Evolutionary conservation across 2,888 invertebrate genomes (phyloP).

Genomic region (Xanthia togata): DNA sequence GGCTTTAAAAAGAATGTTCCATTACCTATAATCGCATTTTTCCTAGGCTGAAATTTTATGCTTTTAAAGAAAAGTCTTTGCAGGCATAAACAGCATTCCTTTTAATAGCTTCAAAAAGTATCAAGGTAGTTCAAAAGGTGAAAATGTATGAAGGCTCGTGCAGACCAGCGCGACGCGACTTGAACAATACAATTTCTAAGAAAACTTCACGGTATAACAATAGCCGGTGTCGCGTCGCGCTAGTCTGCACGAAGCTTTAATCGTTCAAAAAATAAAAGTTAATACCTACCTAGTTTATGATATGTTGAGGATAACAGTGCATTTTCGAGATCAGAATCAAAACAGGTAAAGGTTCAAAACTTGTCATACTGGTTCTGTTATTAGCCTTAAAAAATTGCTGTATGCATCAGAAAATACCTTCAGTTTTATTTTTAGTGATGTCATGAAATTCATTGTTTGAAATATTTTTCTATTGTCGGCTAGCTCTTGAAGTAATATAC

Average conservation of each 20-base stretch:
- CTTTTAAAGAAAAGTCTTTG: not conserved
- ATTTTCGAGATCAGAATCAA: conserved; percentile 29
- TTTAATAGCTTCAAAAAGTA: not conserved
- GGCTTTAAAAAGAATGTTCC: not conserved
- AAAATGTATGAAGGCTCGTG: not conserved
- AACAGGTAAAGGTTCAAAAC: conserved; percentile 32
- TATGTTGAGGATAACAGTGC: conserved; percentile 9
- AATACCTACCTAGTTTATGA: not conserved
- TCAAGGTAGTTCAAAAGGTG: not conserved
- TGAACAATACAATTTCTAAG: too few species aligned
- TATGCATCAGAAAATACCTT: not conserved
- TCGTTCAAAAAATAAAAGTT: not conserved
- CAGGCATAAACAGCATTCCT: too few species aligned
- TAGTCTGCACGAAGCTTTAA: too few species aligned
- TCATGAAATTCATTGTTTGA: not conserved
- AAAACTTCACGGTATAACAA: too few species aligned
- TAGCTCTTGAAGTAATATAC: conserved; percentile 9
- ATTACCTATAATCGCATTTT: not conserved
- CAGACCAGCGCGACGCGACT: too few species aligned
- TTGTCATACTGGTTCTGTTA: conserved; percentile 18
- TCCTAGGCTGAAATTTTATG: not conserved
- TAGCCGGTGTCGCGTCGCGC: too few species aligned
- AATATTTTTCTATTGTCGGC: not conserved
- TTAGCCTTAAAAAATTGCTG: not conserved
- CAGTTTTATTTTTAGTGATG: not conserved